phyloP scores from a whole-genome alignment of 2,797 vertebrate genomes.

The Periophthalmus magnuspinnatus region DNA sequence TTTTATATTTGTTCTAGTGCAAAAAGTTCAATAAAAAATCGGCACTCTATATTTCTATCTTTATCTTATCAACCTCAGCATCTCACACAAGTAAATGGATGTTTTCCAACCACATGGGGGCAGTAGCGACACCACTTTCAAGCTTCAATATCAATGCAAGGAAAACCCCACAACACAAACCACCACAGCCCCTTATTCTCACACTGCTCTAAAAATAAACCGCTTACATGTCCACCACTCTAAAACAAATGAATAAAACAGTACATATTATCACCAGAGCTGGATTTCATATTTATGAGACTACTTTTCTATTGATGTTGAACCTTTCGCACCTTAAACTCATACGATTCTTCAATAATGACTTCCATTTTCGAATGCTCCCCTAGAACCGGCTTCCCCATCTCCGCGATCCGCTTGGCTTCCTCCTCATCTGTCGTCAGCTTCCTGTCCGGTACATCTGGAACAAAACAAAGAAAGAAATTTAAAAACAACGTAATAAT shows the following conservation, averaged over 20 bases:
- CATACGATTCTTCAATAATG: constrained; percentile 97
- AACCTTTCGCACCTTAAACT: constrained; percentile 88
- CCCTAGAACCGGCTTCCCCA: constrained; percentile 94
- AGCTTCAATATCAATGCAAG: constrained; percentile 7
- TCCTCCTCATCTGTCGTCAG: constrained; percentile 90
- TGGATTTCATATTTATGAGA: constrained; percentile 9
- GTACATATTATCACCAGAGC: background rate
- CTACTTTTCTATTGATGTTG: constrained; percentile 12
- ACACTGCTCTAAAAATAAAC: constrained; percentile 16
- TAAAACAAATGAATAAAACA: constrained; percentile 7
- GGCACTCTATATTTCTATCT: background rate
- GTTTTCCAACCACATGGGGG: constrained; percentile 62
- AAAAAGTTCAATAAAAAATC: constrained; percentile 1
- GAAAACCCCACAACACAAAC: constrained; percentile 38
- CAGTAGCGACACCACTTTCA: constrained; percentile 48
- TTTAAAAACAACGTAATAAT: constrained; percentile 15
- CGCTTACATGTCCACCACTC: constrained; percentile 9
- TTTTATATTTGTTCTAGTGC: background rate
- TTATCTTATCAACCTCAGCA: background rate
- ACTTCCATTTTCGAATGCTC: constrained; percentile 94
- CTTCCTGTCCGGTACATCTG: constrained; percentile 91
- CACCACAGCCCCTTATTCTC: constrained; percentile 28
- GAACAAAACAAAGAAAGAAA: constrained; percentile 38
- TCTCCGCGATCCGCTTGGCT: constrained; percentile 95
- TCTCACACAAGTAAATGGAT: background rate